These are phyloP conservation scores for Bombus polaris DNA, from an alignment of 1,140 invertebrate genomes.

Conservation along the genomic window DNA sequence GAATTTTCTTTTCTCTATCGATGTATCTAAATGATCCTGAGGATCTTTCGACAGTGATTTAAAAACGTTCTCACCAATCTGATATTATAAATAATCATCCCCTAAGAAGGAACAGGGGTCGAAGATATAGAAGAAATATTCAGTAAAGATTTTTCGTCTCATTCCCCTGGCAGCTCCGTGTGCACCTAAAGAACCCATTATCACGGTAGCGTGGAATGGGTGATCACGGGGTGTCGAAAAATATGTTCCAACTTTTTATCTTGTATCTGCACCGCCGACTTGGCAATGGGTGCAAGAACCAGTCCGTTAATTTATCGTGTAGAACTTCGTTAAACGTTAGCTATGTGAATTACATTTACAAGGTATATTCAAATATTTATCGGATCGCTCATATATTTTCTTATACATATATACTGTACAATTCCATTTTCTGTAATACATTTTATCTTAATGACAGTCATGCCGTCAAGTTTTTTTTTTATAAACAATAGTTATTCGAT, in stretches of 20 bases:
- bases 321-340: conserved; percentile 18
- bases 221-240: conserved; percentile 69
- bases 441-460: background rate
- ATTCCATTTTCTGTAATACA: background rate
- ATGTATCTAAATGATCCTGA: conserved; percentile 25
- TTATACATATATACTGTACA: background rate
- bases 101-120: conserved; percentile 15
- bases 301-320: conserved; percentile 68
- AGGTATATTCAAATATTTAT: background rate
- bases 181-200: conserved; percentile 62
- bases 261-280: conserved; percentile 66
- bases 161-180: conserved; percentile 38
- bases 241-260: conserved; percentile 76
- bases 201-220: conserved; percentile 46
- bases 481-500: background rate
- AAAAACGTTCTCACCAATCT: conserved; percentile 51
- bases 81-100: conserved; percentile 45
- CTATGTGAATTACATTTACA: background rate
- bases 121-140: conserved; percentile 63
- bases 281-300: conserved; percentile 43
- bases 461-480: background rate
- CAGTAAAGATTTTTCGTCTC: conserved; percentile 54
- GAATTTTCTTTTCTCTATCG: background rate
- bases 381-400: background rate
- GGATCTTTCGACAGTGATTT: conserved; percentile 45